Base-by-base conservation (phyloP, 2,113 vertebrate species). In the Gadus chalcogrammus region DNA sequence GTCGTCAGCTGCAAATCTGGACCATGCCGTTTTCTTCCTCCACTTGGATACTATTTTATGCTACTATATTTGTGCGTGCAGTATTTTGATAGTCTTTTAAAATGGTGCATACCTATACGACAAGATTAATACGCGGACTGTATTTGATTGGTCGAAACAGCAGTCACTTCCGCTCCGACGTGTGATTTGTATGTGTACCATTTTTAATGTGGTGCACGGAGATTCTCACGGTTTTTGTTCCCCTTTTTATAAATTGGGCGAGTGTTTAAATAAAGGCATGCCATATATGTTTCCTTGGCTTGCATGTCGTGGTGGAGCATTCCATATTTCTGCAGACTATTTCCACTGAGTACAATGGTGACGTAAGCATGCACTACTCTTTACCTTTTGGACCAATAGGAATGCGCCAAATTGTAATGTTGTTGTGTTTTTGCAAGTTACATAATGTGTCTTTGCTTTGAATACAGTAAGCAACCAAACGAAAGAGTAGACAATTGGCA, bases 111-210 rank as follows among this genome's bases (percentile, higher is more conserved):
- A 35, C 31, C 31, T 35, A 35, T 35, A 35, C 31, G 31, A 35
- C 31, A 35, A 35, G 31, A 35, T 35, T 35, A 35, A 35, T 35
- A 35, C 31, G 31, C 31, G 31, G 31, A 35, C 31, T 35, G 70
- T 24, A 72, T 73, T 59, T 87, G 85, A 90, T 88, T 86, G 85
- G 84, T 80, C 73, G 73, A 79, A 63, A 64, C 7, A 15, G 15
- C 0, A 72, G 64, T 74, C 7, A 85, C 86, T 89, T 89, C 88
- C 86, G 85, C 81, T 67, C 82, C 81, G 63, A 15, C 35, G 24
- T 35, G 59, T 18, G 31, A 56, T 24, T 24, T 24, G 24, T 24
- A 35, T 5, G 1, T 35, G 42, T 12, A 9, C 42, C 42, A 48
- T 48, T 48, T 48, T 48, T 48, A 9, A 48, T 48, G 42, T 13